phyloP scores from a whole-genome alignment of 2,888 invertebrate species.

The Plutella xylostella region DNA sequence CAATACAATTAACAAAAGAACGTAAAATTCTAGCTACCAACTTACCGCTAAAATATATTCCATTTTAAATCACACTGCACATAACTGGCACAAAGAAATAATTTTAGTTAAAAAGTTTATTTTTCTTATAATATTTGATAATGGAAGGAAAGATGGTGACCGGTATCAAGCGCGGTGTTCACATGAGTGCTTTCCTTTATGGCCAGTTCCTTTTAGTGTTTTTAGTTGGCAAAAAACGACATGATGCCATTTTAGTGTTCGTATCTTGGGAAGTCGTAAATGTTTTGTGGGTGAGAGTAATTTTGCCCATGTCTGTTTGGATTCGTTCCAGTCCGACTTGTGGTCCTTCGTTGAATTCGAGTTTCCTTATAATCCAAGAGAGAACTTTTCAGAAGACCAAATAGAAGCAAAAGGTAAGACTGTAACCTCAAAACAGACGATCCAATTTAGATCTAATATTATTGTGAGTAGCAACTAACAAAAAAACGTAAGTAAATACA shows the following conservation, averaged over 20 bases:
- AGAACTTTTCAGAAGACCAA: too few species aligned
- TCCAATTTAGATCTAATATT: too few species aligned
- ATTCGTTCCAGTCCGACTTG: too few species aligned
- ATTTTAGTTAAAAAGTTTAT: background rate
- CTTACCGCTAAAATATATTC: background rate
- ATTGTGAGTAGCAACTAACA: too few species aligned
- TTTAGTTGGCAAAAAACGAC: slow-evolving; percentile 40
- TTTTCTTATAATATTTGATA: too few species aligned
- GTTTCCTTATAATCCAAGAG: too few species aligned
- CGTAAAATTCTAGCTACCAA: background rate
- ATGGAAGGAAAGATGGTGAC: slow-evolving; percentile 18
- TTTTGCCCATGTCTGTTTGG: slow-evolving; percentile 61
- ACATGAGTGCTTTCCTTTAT: slow-evolving; percentile 37
- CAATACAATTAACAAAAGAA: background rate
- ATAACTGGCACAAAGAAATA: background rate
- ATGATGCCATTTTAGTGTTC: slow-evolving; percentile 14
- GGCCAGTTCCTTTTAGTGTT: slow-evolving; percentile 45
- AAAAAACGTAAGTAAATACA: too few species aligned
- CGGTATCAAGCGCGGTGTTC: slow-evolving; percentile 22
- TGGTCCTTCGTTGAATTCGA: too few species aligned
- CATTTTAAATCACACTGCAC: background rate
- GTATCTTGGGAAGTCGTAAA: slow-evolving; percentile 22
- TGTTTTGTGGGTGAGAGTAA: slow-evolving; percentile 57
- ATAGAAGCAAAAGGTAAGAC: too few species aligned
- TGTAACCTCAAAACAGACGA: too few species aligned